Percentiles rank a stretch among this genome's conserved stretches.
phyloP scores from a whole-genome alignment of 2,888 invertebrate genomes.

The Psylliodes chrysocephalus region DNA sequence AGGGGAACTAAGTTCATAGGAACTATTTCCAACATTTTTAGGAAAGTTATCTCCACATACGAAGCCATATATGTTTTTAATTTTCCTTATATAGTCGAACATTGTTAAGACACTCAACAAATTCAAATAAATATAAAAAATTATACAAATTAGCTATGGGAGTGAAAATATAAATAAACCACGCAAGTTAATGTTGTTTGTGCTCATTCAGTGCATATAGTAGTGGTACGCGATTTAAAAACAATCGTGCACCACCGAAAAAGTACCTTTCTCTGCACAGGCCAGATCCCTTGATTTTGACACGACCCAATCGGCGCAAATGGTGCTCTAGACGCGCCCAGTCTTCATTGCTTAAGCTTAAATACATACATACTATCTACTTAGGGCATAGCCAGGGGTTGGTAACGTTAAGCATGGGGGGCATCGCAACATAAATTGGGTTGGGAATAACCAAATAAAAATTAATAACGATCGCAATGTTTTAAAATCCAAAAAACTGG shows the following conservation, averaged over 20 bases:
- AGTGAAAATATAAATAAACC: conserved; percentile 26
- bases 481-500: too few relatives aligned
- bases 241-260: conserved; percentile 50
- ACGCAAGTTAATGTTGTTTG: conserved; percentile 51
- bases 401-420: conserved; percentile 21
- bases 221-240: conserved; percentile 45
- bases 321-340: conserved; percentile 64
- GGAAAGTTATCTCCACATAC: too few relatives aligned
- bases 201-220: conserved; percentile 61
- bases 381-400: conserved; percentile 28
- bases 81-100: too few relatives aligned
- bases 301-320: conserved; percentile 63
- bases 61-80: too few relatives aligned
- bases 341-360: conserved; percentile 63
- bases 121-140: not conserved
- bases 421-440: conserved; percentile 14
- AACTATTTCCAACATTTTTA: too few relatives aligned
- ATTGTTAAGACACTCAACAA: conserved; percentile 7
- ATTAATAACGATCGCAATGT: too few relatives aligned
- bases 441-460: not conserved
- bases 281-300: conserved; percentile 63
- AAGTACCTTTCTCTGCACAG: conserved; percentile 69
- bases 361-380: conserved; percentile 57
- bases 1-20: too few relatives aligned
- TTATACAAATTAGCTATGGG: conserved; percentile 8